Base-by-base conservation (phyloP, 2,113 vertebrate species). In the Orientallactaga bullata region DNA sequence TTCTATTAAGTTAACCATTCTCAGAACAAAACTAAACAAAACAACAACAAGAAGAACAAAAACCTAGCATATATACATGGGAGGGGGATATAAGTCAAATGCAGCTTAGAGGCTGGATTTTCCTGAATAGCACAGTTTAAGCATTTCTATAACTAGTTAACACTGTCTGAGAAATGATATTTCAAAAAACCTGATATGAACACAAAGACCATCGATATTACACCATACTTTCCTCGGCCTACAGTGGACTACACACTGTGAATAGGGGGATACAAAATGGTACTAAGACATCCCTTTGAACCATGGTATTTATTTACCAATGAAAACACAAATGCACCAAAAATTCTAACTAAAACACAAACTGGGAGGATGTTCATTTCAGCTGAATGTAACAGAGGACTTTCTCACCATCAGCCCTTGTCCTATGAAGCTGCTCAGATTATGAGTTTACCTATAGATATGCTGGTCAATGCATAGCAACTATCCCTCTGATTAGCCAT, bases 131-230 rank as follows among this genome's bases (percentile, higher is more conserved):
- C 13, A 71, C 26, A 77, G 71, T 93, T 78, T 24, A 85, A 93
- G 72, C 18, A 42, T 78, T 88, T 94, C 65, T 84, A 65, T 91
- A 94, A 91, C 90, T 78, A 15, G 65, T 61, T 93, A 86, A 89
- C 74, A 51, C 37, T 72, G 60, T 47, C 37, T 47, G 73, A 95
- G 47, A 95, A 95, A 81, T 68, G 71, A 79, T 26, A 79, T 66
- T 94, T 47, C 93, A 2, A 17, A 88, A 87, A 88, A 93, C 69
- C 58, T 61, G 47, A 78, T 91, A 51, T 42, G 39, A 93, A 89
- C 85, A 60, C 68, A 89, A 86, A 95, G 81, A 87, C 32, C 37
- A 58, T 81, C 17, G 39, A n/a, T 66, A 86, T 72, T 94, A 95
- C 32, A 60, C 35, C 74, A 32, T 47, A n/a, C 51, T 73, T 69